Conservation (phyloP, 2,888 invertebrate species). For the Melitaea athalia region DNA sequence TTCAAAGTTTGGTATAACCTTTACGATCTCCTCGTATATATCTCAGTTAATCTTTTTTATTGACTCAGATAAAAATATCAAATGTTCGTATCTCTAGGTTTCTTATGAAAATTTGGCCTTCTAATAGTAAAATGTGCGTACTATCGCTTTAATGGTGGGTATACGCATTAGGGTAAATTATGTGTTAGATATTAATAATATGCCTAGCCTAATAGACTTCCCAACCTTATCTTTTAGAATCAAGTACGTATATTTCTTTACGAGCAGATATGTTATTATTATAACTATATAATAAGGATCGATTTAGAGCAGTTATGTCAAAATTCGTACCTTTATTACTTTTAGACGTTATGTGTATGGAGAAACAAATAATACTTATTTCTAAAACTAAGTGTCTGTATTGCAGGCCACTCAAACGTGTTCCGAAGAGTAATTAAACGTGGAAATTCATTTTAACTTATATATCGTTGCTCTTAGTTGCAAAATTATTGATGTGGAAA, state of each 20-base stretch:
- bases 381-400: too few species aligned
- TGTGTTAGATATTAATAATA: neutral
- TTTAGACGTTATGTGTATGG: too few species aligned
- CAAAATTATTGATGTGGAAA: too few species aligned
- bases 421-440: too few species aligned
- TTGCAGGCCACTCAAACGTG: too few species aligned
- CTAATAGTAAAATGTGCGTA: neutral
- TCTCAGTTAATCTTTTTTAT: neutral
- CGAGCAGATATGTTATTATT: neutral
- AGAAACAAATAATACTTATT: too few species aligned
- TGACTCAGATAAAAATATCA: neutral
- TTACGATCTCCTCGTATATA: neutral
- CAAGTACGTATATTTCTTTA: neutral
- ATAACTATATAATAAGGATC: too few species aligned
- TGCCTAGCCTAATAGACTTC: neutral
- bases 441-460: too few species aligned
- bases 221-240: neutral
- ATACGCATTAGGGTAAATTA: rapidly evolving
- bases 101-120: neutral
- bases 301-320: too few species aligned
- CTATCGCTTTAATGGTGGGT: neutral
- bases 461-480: too few species aligned
- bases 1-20: neutral
- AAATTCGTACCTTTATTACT: too few species aligned
- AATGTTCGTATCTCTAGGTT: neutral